Evolutionary conservation across 2,797 vertebrate genomes (phyloP).

Genomic region (Lycodopsis pacificus): DNA sequence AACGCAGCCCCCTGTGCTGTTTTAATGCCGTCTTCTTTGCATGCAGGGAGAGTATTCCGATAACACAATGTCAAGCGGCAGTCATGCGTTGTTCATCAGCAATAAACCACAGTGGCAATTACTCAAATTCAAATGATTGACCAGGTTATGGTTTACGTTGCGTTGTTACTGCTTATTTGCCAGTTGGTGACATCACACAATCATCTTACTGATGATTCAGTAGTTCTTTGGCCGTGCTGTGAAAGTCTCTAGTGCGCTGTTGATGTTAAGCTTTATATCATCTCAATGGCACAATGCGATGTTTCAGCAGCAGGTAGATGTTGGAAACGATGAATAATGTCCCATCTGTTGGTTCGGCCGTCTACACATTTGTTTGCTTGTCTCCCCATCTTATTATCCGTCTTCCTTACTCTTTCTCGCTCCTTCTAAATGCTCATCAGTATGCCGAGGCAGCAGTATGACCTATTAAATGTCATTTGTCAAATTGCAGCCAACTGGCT

Average conservation of each 20-base stretch:
- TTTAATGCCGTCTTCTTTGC: background rate
- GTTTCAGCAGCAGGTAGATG: slow-evolving; percentile 13
- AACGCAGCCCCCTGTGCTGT: background rate
- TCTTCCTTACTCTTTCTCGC: slow-evolving; percentile 42
- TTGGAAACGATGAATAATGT: slow-evolving; percentile 47
- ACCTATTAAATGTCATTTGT: slow-evolving; percentile 87
- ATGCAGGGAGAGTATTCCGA: background rate
- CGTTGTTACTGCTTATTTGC: background rate
- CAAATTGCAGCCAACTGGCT: slow-evolving; percentile 82
- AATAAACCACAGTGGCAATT: background rate
- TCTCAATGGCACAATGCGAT: background rate
- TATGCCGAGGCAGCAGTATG: slow-evolving; percentile 72
- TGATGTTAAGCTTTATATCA: background rate
- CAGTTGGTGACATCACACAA: background rate
- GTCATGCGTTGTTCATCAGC: background rate
- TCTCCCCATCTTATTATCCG: slow-evolving; percentile 54
- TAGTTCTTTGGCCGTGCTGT: background rate
- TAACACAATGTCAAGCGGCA: background rate
- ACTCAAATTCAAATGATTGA: background rate
- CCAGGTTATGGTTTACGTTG: background rate
- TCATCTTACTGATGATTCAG: background rate
- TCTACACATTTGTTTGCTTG: slow-evolving; percentile 54
- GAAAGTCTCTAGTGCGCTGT: background rate
- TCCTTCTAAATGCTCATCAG: slow-evolving; percentile 66
- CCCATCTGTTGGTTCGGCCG: slow-evolving; percentile 36